These are phyloP conservation scores for Poeciliopsis occidentalis DNA, from an alignment of 2,113 vertebrate genomes.

Conservation along the genomic window DNA sequence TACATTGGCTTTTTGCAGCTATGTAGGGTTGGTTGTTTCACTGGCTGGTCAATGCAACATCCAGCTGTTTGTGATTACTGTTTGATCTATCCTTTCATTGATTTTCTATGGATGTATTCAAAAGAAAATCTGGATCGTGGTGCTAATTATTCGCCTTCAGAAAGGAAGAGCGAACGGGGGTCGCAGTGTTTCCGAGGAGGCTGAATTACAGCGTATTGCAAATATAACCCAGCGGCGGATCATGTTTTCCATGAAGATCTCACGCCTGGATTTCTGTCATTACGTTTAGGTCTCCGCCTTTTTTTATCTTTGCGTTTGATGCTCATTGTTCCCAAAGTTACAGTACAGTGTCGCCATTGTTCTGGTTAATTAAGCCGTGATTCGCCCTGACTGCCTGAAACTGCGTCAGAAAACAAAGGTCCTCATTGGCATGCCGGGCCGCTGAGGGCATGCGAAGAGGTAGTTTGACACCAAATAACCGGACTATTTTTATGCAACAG, in stretches of 20 bases:
- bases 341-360: constrained; percentile 57
- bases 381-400: constrained; percentile 68
- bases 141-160: background rate
- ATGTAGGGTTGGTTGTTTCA: too few relatives aligned
- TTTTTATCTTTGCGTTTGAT: constrained; percentile 21
- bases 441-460: constrained; percentile 59
- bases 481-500: constrained; percentile 65
- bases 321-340: constrained; percentile 31
- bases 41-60: too few relatives aligned
- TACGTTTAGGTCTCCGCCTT: constrained; percentile 14
- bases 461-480: constrained; percentile 66
- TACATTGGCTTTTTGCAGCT: too few relatives aligned
- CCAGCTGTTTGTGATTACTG: too few relatives aligned
- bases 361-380: constrained; percentile 73
- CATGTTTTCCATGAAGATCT: constrained; percentile 31
- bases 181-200: background rate
- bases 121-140: background rate
- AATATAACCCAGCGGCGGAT: constrained; percentile 42
- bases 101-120: background rate
- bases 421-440: constrained; percentile 60
- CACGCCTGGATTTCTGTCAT: background rate
- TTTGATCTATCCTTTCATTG: background rate
- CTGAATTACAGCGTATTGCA: constrained; percentile 35
- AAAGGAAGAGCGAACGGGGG: background rate
- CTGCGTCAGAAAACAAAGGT: constrained; percentile 80